phyloP scores from a whole-genome alignment of 2,797 vertebrate genomes.

The Hafferia zeledoni region DNA sequence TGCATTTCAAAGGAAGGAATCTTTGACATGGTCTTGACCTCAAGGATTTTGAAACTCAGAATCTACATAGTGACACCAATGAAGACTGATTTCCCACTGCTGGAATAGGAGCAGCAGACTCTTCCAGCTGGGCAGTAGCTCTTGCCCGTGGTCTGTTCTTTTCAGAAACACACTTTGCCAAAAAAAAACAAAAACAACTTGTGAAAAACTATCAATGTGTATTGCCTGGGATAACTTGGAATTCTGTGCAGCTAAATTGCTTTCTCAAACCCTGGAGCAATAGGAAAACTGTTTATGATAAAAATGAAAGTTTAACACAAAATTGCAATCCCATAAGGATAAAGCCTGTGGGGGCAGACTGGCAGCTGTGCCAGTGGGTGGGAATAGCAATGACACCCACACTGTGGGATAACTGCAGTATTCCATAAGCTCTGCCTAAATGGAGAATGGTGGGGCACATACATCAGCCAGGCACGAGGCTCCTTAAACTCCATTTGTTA shows the following conservation, averaged over 20 bases:
- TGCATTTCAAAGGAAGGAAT: conserved; percentile 49
- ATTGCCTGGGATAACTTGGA: neutral
- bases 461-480: neutral
- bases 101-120: conserved; percentile 15
- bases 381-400: rapidly evolving
- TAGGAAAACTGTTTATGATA: neutral
- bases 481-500: neutral
- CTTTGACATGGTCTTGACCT: conserved; percentile 65
- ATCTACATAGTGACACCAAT: conserved; percentile 56
- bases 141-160: neutral
- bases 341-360: neutral
- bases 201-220: neutral
- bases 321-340: neutral
- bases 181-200: neutral
- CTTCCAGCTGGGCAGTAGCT: neutral
- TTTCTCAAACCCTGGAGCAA: neutral
- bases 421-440: neutral
- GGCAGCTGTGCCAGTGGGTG: neutral
- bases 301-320: neutral
- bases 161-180: neutral
- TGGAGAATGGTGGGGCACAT: neutral
- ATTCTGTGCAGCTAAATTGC: neutral
- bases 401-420: neutral
- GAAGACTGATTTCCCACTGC: neutral
- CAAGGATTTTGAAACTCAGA: conserved; percentile 65